Evolutionary conservation across 2,888 invertebrate genomes (phyloP).

Genomic region (Drosophila anomalata): DNA sequence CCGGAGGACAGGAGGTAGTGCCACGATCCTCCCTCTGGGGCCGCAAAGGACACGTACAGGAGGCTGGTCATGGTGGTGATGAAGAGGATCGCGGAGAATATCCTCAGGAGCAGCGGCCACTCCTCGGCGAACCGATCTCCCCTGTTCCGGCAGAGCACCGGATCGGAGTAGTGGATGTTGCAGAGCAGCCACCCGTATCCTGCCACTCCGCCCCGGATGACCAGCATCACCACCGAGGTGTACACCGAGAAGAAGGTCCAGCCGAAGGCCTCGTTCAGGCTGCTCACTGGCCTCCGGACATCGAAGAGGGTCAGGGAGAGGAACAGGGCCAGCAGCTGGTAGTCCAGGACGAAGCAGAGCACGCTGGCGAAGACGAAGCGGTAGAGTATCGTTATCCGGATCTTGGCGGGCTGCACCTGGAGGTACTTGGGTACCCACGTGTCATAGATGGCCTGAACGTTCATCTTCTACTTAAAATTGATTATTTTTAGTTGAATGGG

Average conservation of each 20-base stretch:
- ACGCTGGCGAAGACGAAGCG: slow-evolving; percentile 10
- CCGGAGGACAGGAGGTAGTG: slow-evolving; percentile 7
- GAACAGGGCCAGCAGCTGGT: slow-evolving; percentile 7
- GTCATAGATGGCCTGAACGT: not conserved
- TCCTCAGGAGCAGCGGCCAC: not conserved
- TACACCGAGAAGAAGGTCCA: slow-evolving; percentile 6
- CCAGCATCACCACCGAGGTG: not conserved
- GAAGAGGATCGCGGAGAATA: slow-evolving; percentile 6
- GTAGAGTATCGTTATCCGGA: slow-evolving; percentile 15
- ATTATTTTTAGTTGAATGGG: not conserved
- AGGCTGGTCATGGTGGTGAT: slow-evolving; percentile 3
- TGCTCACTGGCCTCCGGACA: not conserved
- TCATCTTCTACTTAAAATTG: not conserved
- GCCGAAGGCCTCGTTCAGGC: not conserved
- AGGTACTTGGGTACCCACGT: not conserved
- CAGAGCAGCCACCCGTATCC: slow-evolving; percentile 20
- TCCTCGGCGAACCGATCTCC: not conserved
- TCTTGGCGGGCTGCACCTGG: slow-evolving; percentile 2
- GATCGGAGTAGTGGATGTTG: slow-evolving; percentile 3
- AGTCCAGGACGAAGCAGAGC: slow-evolving; percentile 18
- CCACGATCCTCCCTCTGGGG: not conserved
- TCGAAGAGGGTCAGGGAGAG: slow-evolving; percentile 4
- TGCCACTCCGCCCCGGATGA: not conserved
- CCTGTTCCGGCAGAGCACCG: not conserved
- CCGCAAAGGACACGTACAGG: slow-evolving; percentile 14